Conservation (phyloP, 2,888 invertebrate species). For the Congeria kusceri region DNA sequence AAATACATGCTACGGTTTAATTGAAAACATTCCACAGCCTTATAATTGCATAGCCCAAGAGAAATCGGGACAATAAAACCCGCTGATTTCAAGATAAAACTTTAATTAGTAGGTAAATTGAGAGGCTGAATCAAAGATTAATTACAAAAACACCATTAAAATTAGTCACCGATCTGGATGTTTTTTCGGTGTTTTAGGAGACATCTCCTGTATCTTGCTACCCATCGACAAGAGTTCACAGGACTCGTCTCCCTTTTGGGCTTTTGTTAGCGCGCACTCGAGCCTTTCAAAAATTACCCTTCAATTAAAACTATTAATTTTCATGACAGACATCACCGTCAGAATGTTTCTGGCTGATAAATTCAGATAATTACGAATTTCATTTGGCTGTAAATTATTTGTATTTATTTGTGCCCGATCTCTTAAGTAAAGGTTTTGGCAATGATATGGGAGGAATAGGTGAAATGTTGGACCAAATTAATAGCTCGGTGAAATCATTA, state of each 20-base stretch:
- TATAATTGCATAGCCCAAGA: not conserved
- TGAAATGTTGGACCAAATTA: too few relatives aligned
- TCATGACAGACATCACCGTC: conserved; percentile 36
- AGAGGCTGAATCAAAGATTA: conserved; percentile 29
- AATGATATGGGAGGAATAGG: too few relatives aligned
- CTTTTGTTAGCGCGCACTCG: conserved; percentile 26
- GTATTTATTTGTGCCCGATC: not conserved
- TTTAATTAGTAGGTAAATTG: conserved; percentile 40
- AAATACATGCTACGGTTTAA: not conserved
- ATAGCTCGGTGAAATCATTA: too few relatives aligned
- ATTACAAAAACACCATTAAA: conserved; percentile 40
- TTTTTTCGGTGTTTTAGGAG: conserved; percentile 8
- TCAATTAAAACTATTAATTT: conserved; percentile 62
- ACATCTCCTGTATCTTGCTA: conserved; percentile 28
- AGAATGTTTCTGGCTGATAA: conserved; percentile 41
- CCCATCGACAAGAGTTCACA: conserved; percentile 43
- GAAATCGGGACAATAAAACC: conserved; percentile 22
- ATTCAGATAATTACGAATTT: conserved; percentile 36
- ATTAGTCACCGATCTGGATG: conserved; percentile 28
- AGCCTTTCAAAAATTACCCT: conserved; percentile 45
- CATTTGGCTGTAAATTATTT: conserved; percentile 29
- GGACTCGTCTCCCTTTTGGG: conserved; percentile 16
- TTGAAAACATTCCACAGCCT: conserved; percentile 8
- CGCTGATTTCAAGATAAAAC: conserved; percentile 36
- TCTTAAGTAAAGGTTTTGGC: too few relatives aligned